Evolutionary conservation across 35 echinoderm and acorn worm species (phyloP), one percentile per base, ranked within the genome.

Genomic region (Diadema setosum): DNA sequence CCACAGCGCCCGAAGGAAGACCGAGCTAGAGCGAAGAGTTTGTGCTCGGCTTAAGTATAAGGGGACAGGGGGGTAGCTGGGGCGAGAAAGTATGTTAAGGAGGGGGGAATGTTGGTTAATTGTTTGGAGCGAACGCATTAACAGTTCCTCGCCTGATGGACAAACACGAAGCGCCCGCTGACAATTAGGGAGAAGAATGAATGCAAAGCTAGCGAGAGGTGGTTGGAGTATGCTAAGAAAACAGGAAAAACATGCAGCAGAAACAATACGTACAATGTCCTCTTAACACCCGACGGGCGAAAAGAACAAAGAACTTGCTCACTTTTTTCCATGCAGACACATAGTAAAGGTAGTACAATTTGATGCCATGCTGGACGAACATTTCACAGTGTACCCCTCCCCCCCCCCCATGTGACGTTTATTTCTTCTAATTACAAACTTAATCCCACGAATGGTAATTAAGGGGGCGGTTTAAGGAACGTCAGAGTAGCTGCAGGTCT

Each of bases 141-240:
- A 78, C 17, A 21, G 33, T 23, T 78, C 24, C 14, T 42, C 39
- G 63, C 3, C 73, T 9, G 14, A 78, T 78, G 73, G 73, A 44
- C 73, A 78, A 78, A 78, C 73, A 78, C 30, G 37, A 7, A n/a
- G 37, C 73, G 73, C 14, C 37, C 30, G 73, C 37, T 78, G 24
- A 78, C 73, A 78, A 78, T 78, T 78, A 78, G 37, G 40, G 73
- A 78, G 73, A 78, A 78, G 73, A 78, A 42, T 35, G 40, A 8
- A 16, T 42, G 11, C 48, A n/a, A 3, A 36, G 17, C 12, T 20
- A n/a, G 37, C 34, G 24, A 36, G 37, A 44, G 5, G 44, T 44
- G 37, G 73, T 44, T 23, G 27, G 44, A 78, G 14, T 16, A 44
- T 35, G 73, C 73, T 67, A 44, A 42, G 73, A 78, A 39, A 78